Percentiles rank a stretch among this genome's conserved stretches.
Evolutionary conservation across 2,888 invertebrate species (phyloP).

Genomic region (Lysandra coridon): DNA sequence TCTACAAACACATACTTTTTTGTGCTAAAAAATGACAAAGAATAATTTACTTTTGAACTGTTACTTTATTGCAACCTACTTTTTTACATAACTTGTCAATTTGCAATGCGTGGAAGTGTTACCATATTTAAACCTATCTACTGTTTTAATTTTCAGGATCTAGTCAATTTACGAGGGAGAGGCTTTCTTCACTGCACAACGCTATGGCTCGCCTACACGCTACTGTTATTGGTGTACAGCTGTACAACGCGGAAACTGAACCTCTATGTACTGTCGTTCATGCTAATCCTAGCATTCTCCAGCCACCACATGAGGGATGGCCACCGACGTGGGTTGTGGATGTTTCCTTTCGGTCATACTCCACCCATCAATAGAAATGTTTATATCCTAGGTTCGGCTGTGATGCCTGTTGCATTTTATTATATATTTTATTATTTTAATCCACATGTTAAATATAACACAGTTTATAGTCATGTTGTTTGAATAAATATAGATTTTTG

Average conservation of each 20-base stretch:
- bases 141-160: slow-evolving; percentile 51
- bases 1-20: not conserved
- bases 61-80: too few relatives aligned
- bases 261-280: slow-evolving; percentile 54
- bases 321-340: slow-evolving; percentile 64
- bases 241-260: slow-evolving; percentile 53
- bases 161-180: slow-evolving; percentile 53
- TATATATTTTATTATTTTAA: slow-evolving; percentile 50
- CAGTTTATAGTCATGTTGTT: slow-evolving; percentile 38
- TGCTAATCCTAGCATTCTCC: slow-evolving; percentile 58
- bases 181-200: slow-evolving; percentile 68
- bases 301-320: slow-evolving; percentile 67
- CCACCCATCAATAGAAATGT: slow-evolving; percentile 52
- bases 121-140: not conserved
- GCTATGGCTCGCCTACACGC: slow-evolving; percentile 54
- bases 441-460: slow-evolving; percentile 46
- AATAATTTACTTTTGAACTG: too few relatives aligned
- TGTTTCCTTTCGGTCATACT: slow-evolving; percentile 63
- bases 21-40: not conserved
- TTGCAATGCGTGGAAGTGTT: not conserved
- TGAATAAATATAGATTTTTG: slow-evolving; percentile 28
- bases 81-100: not conserved
- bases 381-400: slow-evolving; percentile 51
- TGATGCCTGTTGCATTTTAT: slow-evolving; percentile 55
- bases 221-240: slow-evolving; percentile 50